These are phyloP conservation scores for Scylla paramamosain DNA, from an alignment of 1,140 invertebrate species.

Conservation along the genomic window DNA sequence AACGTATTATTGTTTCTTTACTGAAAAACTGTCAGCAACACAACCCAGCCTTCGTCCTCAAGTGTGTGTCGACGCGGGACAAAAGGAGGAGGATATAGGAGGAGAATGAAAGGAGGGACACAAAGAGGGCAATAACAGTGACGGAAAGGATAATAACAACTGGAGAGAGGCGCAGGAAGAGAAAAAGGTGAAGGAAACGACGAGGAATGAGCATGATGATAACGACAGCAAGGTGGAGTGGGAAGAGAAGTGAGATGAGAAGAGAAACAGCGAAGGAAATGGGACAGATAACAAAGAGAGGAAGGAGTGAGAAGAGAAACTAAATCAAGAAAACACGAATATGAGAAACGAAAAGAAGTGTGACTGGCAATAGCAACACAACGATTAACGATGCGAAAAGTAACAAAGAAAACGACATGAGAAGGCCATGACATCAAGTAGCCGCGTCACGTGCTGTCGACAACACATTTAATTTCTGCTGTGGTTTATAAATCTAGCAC, in stretches of 20 bases:
- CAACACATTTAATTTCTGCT: no score
- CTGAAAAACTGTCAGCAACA: no score
- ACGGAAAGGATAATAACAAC: no score
- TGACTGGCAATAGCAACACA: no score
- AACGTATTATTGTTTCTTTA: no score
- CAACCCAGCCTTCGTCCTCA: no score
- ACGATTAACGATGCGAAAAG: neutral
- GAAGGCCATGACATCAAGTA: no score
- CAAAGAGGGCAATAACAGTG: no score
- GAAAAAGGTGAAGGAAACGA: neutral
- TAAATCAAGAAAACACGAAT: neutral
- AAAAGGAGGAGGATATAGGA: conserved; percentile 10
- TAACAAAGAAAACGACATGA: no score
- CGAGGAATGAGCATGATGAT: neutral
- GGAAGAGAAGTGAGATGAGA: neutral
- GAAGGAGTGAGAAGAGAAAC: neutral
- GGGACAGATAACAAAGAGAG: neutral
- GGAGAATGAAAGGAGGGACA: neutral
- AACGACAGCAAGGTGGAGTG: neutral
- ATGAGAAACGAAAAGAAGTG: neutral
- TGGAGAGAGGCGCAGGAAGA: neutral
- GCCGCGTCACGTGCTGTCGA: no score
- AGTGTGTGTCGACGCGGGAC: neutral
- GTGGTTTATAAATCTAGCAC: no score
- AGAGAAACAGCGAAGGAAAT: neutral